A percentile compares a stretch with the other conserved stretches of the same genome.
phyloP scores from a whole-genome alignment of 92 coral and sea anemone species.

The Galaxea fascicularis region DNA sequence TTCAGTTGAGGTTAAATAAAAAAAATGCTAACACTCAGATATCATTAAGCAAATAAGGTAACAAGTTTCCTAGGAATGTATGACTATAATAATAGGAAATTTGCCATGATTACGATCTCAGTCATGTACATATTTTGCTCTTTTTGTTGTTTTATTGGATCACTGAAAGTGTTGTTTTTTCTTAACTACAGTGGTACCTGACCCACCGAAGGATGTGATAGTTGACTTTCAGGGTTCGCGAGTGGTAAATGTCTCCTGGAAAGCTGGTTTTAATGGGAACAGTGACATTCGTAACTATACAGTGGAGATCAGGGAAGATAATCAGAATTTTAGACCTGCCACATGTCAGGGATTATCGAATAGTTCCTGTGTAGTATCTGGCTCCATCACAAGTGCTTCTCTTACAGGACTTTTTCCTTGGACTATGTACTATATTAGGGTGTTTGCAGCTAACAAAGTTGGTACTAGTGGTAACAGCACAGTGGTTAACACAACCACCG shows the following conservation, averaged over 20 bases:
- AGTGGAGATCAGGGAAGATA: slow-evolving; percentile 11
- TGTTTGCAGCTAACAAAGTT: slow-evolving; percentile 47
- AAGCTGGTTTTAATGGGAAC: slow-evolving; percentile 48
- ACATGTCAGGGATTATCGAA: slow-evolving; percentile 19
- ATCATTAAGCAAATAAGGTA: no score
- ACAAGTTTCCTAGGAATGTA: no score
- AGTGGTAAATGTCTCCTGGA: slow-evolving; percentile 45
- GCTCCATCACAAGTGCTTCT: background rate
- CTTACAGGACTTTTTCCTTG: slow-evolving; percentile 27
- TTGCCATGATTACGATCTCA: no score
- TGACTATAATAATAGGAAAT: no score
- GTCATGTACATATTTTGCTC: no score
- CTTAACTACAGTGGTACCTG: slow-evolving; percentile 10
- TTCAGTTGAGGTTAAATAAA: no score
- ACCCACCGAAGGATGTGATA: slow-evolving; percentile 30
- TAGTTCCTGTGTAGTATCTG: background rate
- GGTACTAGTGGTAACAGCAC: slow-evolving; percentile 37
- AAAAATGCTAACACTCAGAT: no score
- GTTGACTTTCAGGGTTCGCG: slow-evolving; percentile 2
- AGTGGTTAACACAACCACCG: background rate
- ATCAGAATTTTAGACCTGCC: background rate
- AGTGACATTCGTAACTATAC: slow-evolving; percentile 27
- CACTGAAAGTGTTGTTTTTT: no score
- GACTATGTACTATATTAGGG: slow-evolving; percentile 18
- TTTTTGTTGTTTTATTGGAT: no score